Evolutionary conservation across 2,113 vertebrate genomes (phyloP).

Genomic region (Marcusenius ussheri): DNA sequence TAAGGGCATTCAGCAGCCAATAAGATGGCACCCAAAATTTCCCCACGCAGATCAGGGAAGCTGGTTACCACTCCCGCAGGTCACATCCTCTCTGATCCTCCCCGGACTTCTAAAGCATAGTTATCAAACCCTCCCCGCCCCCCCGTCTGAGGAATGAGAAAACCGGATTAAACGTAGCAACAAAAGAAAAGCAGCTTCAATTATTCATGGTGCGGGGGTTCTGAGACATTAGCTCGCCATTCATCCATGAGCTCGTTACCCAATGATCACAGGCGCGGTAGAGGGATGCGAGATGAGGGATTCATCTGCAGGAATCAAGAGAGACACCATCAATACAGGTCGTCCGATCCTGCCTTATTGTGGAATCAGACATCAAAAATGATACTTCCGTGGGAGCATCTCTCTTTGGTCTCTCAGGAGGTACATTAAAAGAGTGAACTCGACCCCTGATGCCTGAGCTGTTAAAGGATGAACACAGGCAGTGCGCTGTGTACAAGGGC

Average conservation of each 20-base stretch:
- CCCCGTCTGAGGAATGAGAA: not conserved
- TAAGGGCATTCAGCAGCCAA: not conserved
- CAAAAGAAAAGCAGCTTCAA: slow-evolving; percentile 17
- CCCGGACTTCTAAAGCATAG: not conserved
- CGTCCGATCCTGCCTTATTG: not conserved
- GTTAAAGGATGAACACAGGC: not conserved
- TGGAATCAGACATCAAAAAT: not conserved
- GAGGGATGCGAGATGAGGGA: not conserved
- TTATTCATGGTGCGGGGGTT: slow-evolving; percentile 13
- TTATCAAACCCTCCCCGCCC: not conserved
- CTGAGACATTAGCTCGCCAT: not conserved
- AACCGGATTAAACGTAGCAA: slow-evolving; percentile 18
- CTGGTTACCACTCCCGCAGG: not conserved
- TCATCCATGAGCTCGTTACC: slow-evolving; percentile 16
- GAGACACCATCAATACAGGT: not conserved
- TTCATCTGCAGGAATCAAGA: not conserved
- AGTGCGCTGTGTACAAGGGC: not conserved
- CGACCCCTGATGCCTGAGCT: not conserved
- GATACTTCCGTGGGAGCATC: not conserved
- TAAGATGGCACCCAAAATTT: not conserved
- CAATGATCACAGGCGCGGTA: not conserved
- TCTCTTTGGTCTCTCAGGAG: not conserved
- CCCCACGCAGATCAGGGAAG: not conserved
- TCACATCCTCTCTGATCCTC: not conserved
- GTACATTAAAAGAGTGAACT: not conserved